These are phyloP conservation scores for Lampropteryx suffumata DNA, from an alignment of 2,888 invertebrate genomes.

Conservation along the genomic window DNA sequence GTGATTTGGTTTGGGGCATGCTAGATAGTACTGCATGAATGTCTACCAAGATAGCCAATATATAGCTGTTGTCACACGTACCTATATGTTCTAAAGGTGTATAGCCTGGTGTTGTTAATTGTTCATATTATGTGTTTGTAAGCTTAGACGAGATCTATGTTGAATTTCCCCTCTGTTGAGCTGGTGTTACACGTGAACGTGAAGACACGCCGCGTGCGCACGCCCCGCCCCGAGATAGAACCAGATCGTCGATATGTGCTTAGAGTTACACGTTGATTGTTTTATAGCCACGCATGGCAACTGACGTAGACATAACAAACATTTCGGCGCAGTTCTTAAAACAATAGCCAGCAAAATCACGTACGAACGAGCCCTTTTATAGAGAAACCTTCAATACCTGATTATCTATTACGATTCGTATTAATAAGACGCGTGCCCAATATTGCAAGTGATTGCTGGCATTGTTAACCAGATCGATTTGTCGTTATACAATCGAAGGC, in stretches of 20 bases:
- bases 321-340: constrained; percentile 54
- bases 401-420: constrained; percentile 45
- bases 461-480: constrained; percentile 47
- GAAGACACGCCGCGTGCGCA: constrained; percentile 52
- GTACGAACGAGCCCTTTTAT: constrained; percentile 51
- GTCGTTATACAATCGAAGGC: constrained; percentile 46
- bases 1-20: too few relatives aligned
- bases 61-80: too few relatives aligned
- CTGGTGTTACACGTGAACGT: constrained; percentile 39
- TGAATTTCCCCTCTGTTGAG: background rate
- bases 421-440: constrained; percentile 50
- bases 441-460: constrained; percentile 47
- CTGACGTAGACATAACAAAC: constrained; percentile 59
- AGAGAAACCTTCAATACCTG: constrained; percentile 52
- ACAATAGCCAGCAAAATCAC: constrained; percentile 57
- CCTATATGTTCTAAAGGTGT: too few relatives aligned
- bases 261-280: constrained; percentile 39
- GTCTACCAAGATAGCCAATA: too few relatives aligned
- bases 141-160: background rate
- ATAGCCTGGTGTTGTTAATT: too few relatives aligned
- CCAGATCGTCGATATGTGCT: constrained; percentile 36
- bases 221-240: constrained; percentile 41
- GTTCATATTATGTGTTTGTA: background rate
- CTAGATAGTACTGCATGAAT: too few relatives aligned
- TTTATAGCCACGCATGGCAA: constrained; percentile 39